Evolutionary conservation across 2,888 invertebrate species (phyloP), one percentile per base, ranked within the genome.

Genomic region (Phyllotreta striolata): DNA sequence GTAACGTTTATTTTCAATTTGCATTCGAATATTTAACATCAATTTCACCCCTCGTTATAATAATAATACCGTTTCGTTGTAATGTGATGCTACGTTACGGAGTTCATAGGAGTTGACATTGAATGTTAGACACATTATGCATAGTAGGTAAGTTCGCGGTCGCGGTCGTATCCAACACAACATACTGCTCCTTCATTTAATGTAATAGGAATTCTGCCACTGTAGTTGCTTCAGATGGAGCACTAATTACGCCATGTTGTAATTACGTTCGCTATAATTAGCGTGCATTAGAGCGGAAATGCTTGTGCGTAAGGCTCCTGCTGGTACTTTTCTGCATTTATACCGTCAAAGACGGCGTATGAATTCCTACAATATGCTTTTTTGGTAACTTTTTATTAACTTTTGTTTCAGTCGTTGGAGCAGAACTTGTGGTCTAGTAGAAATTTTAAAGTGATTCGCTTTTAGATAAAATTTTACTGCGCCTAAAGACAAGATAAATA

Each of bases 181-280:
- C 60, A 64, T 64, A 68, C 59, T 62, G 60, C 70, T 70, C 60
- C 70, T 70, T 55, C 70, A 67, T 70, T 72, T 69, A 70, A 68
- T 66, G 69, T 73, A 70, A 70, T 68, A 66, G 70, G 67, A 72
- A 72, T 73, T 70, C 69, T 60, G 64, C 66, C 68, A 68, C 67
- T 72, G 69, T 67, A 59, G 62, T 55, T 71, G 68, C 68, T 70
- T 70, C 71, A 70, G 73, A 71, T 73, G 68, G 65, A 72, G 70
- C 68, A 67, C 72, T 74, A 74, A 74, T 75, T 75, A 73, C 69
- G 71, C 69, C 70, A 63, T 68, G 71, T 68, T 66, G 72, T 71
- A 73, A 70, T 75, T 74, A 72, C 70, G 67, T 72, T 67, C 66
- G 66, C 62, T 68, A 67, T 73, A 74, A 73, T 73, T 72, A 71